These are phyloP conservation scores for Tetramorium parvispinum DNA, from an alignment of 1,140 invertebrate genomes.

Conservation along the genomic window DNA sequence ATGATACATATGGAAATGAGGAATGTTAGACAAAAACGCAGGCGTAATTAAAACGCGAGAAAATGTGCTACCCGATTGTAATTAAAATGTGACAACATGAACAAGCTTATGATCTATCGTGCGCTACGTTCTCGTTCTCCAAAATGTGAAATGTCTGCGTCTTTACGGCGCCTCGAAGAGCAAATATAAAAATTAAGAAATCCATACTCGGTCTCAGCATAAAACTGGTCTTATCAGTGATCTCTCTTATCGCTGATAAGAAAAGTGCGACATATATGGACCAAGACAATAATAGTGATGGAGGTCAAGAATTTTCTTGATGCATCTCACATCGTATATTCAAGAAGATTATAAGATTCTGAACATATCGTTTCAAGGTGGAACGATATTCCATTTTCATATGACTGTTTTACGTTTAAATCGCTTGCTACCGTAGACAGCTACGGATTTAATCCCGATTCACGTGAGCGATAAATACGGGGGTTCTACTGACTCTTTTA, in stretches of 20 bases:
- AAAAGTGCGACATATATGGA: not conserved
- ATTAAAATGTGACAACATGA: conserved; percentile 12
- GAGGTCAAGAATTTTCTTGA: not conserved
- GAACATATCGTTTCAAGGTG: not conserved
- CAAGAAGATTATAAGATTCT: conserved; percentile 10
- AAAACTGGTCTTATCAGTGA: conserved; percentile 17
- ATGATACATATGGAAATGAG: conserved; percentile 1
- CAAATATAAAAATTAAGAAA: conserved; percentile 35
- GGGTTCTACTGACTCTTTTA: not conserved
- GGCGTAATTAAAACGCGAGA: not conserved
- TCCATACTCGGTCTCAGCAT: not conserved
- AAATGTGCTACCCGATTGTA: not conserved
- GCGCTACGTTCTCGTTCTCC: conserved; percentile 1
- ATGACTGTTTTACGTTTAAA: conserved; percentile 16
- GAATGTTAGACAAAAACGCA: not conserved
- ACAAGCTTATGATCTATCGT: not conserved
- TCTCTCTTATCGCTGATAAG: not conserved
- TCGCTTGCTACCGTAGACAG: not conserved
- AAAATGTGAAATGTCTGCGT: not conserved
- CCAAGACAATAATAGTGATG: conserved; percentile 13
- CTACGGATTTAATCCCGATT: not conserved
- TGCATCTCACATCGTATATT: not conserved
- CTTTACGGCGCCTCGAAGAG: not conserved
- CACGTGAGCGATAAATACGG: not conserved
- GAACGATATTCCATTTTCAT: conserved; percentile 12